Conservation (phyloP, 2,888 invertebrate genomes). For the Serripes groenlandicus region DNA sequence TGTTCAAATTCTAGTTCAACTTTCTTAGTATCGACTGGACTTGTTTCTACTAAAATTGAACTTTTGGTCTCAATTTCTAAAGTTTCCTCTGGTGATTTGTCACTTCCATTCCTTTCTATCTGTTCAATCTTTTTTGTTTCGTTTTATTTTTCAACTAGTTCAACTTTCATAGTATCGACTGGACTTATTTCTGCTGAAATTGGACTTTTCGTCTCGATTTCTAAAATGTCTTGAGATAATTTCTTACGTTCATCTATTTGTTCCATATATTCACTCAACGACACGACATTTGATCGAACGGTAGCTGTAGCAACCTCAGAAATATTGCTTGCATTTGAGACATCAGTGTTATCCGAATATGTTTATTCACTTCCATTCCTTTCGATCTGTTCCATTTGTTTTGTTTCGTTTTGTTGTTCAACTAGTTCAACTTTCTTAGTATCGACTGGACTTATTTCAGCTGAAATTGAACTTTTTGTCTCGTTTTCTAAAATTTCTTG, state of each 20-base stretch:
- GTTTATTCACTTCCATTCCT: not conserved
- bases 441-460: not conserved
- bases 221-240: not conserved
- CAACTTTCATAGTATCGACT: too few species aligned
- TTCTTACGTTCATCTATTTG: not conserved
- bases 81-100: not conserved
- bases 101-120: conserved; percentile 8
- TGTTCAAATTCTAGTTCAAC: not conserved
- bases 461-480: not conserved
- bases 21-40: not conserved
- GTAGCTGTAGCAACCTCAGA: too few species aligned
- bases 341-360: too few species aligned
- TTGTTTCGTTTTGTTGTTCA: not conserved
- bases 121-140: not conserved
- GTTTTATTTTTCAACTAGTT: not conserved
- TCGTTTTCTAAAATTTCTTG: not conserved
- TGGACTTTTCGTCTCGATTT: not conserved
- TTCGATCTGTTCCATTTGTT: not conserved
- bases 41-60: too few species aligned
- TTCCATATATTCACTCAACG: not conserved
- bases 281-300: not conserved
- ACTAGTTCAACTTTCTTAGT: too few species aligned
- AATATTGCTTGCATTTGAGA: too few species aligned
- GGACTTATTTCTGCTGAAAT: not conserved
- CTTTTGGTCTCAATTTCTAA: too few species aligned